Base-by-base conservation (phyloP, 2,888 invertebrate genomes). In the Melipona beecheii region DNA sequence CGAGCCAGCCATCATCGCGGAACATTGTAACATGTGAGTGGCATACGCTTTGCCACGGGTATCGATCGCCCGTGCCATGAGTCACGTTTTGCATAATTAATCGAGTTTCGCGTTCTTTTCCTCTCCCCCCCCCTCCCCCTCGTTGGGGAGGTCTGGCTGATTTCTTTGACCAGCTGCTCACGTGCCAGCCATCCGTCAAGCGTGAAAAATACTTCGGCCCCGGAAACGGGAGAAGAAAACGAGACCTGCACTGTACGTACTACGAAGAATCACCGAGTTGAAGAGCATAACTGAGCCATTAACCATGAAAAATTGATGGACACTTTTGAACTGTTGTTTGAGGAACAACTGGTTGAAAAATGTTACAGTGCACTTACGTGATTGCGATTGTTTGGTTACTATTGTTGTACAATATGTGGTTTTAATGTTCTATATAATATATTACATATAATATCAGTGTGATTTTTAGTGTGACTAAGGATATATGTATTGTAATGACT, bases 31-130 rank as follows among this genome's bases (percentile, higher is more conserved):
- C 68, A 5, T 70, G 69, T 13, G 49, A 65, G 15, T 31, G 31
- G 54, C 69, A 58, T 70, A 27, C 65, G 54, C 24, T n/a, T 70
- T 36, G 56, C 6, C 54, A 24, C 56, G 43, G 27, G 4, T 76
- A 85, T 85, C 83, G 84, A 84, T 62, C 76, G 70, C 1, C 2
- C n/a, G 24, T 21, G 0, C 73, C 56, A 73, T 79, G 84, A 79
- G 72, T 84, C 84, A 84, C 66, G 50, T 83, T 83, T 56, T 85
- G 78, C 84, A 85, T 85, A 85, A 85, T 85, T 83, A 78, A 85
- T 85, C 73, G 75, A 52, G 54, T 76, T 73, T 70, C 49, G 65
- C 69, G 69, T 81, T 77, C 65, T 81, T 66, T 65, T 52, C 65
- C 70, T 43, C 4, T 49, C 31, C 5, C 36, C 5, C 36, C 36